phyloP scores from a whole-genome alignment of 2,797 vertebrate species.

The Mormyrus hasselquistii region DNA sequence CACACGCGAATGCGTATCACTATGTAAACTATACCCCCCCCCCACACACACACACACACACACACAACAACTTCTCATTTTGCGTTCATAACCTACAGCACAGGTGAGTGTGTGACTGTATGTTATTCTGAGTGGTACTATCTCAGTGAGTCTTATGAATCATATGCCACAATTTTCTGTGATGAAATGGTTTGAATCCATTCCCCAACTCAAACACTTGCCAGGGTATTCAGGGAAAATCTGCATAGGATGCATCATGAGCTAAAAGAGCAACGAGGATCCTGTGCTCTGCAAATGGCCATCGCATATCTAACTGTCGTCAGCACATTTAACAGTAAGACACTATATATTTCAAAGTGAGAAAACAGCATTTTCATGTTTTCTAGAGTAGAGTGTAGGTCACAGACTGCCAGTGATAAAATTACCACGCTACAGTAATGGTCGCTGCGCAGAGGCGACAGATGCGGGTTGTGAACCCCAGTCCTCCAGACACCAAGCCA shows the following conservation, averaged over 20 bases:
- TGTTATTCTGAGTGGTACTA: background rate
- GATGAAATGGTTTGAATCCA: background rate
- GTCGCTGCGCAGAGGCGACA: background rate
- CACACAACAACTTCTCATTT: background rate
- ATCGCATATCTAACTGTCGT: background rate
- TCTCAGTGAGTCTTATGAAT: background rate
- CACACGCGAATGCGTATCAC: too few species aligned
- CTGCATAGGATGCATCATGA: background rate
- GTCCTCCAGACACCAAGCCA: background rate
- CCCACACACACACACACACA: background rate
- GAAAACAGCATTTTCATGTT: background rate
- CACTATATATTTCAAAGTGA: background rate
- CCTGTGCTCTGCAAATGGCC: background rate
- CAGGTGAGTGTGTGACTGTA: background rate
- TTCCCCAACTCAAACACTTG: background rate
- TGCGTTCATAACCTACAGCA: background rate
- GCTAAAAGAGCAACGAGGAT: background rate
- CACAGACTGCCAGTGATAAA: background rate
- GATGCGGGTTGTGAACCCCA: background rate
- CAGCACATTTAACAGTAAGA: background rate
- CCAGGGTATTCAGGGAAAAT: background rate
- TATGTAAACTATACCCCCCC: too few species aligned
- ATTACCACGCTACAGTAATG: background rate
- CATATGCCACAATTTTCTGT: background rate
- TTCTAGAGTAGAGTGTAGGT: background rate